phyloP scores from a whole-genome alignment of 1,140 invertebrate species.

The Araneus ventricosus region DNA sequence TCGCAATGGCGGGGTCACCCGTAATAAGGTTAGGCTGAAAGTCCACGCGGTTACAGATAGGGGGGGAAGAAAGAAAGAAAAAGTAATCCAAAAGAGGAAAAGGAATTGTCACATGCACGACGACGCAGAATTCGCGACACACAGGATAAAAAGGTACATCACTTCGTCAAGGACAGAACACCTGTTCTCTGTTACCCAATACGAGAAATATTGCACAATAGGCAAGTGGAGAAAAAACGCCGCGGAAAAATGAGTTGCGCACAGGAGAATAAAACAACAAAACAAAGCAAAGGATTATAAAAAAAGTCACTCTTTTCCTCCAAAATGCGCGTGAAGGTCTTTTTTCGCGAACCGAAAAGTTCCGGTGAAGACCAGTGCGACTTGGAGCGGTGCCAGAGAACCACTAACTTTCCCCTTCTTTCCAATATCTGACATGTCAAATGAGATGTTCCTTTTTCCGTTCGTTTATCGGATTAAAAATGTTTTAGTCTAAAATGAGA shows the following conservation, averaged over 20 bases:
- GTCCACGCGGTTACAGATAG: not conserved
- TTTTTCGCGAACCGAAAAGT: constrained; percentile 49
- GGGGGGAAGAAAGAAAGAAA: not conserved
- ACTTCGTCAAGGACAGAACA: constrained; percentile 59
- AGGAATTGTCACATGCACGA: constrained; percentile 38
- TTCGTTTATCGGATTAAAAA: not conserved
- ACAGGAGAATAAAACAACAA: not conserved
- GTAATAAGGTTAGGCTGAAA: constrained; percentile 18
- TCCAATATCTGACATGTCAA: not conserved
- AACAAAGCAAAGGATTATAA: not conserved
- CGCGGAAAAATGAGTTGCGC: not conserved
- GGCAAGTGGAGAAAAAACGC: not conserved
- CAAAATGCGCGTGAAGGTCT: not conserved
- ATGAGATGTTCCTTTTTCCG: not conserved
- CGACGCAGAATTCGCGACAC: constrained; percentile 14
- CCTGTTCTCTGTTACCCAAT: constrained; percentile 69
- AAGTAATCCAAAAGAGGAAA: not conserved
- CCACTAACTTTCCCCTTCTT: not conserved
- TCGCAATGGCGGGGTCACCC: not conserved
- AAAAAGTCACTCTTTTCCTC: constrained; percentile 32
- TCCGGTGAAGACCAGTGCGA: constrained; percentile 41
- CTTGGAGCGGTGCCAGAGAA: constrained; percentile 15
- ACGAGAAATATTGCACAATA: constrained; percentile 62
- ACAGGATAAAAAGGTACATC: constrained; percentile 62
- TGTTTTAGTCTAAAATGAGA: not conserved